Conservation (phyloP, 2,888 invertebrate species). For the Copidosoma aretas region DNA sequence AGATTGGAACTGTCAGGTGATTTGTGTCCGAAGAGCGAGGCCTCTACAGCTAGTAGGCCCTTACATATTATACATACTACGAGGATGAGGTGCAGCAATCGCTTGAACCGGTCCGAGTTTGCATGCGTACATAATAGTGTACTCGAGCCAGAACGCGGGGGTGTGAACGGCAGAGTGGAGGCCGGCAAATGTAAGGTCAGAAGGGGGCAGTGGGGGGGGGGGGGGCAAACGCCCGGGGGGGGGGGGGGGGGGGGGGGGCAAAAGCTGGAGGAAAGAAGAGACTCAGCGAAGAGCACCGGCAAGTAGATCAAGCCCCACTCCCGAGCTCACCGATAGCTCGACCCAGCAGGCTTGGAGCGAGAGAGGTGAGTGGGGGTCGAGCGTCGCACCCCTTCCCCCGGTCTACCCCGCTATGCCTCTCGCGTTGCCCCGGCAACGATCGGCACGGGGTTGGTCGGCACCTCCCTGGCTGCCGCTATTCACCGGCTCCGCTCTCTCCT, state of each 20-base stretch:
- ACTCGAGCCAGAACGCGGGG: too few relatives aligned
- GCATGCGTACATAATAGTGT: too few relatives aligned
- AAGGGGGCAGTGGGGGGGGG: background rate
- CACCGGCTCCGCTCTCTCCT: slow-evolving; percentile 50
- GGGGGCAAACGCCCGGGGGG: background rate
- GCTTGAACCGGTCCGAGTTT: too few relatives aligned
- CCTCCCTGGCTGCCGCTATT: slow-evolving; percentile 47
- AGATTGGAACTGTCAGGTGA: too few relatives aligned
- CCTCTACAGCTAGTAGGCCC: too few relatives aligned
- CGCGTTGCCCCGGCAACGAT: slow-evolving; percentile 61
- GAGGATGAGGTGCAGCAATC: too few relatives aligned
- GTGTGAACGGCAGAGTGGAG: too few relatives aligned
- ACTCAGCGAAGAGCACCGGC: slow-evolving; percentile 7
- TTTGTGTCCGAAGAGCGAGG: too few relatives aligned
- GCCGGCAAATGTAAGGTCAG: background rate
- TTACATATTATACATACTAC: too few relatives aligned
- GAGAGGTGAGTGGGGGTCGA: slow-evolving; percentile 40
- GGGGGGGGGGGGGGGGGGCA: background rate
- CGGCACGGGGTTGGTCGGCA: slow-evolving; percentile 59
- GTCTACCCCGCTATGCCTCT: slow-evolving; percentile 57
- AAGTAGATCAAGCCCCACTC: background rate
- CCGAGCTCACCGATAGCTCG: slow-evolving; percentile 41
- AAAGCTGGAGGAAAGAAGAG: background rate
- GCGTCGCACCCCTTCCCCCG: slow-evolving; percentile 46
- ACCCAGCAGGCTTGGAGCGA: slow-evolving; percentile 44